phyloP scores from a whole-genome alignment of 2,797 vertebrate species.

The Epinephelus awoara region DNA sequence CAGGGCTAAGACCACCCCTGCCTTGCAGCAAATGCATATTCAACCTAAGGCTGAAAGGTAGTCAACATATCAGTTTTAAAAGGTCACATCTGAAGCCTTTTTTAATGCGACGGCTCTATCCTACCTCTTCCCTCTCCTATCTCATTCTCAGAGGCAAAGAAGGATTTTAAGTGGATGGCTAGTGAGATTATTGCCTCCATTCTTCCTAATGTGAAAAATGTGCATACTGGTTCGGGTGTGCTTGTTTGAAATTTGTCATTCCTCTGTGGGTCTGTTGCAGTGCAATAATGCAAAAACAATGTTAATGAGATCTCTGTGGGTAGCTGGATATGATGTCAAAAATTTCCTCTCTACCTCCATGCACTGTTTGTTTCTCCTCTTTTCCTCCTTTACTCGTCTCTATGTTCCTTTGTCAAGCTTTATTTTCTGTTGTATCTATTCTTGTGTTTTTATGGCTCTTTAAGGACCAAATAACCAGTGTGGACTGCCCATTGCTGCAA shows the following conservation, averaged over 20 bases:
- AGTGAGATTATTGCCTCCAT: conserved; percentile 6
- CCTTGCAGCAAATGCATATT: conserved; percentile 24
- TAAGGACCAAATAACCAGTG: conserved; percentile 72
- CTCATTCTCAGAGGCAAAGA: conserved; percentile 26
- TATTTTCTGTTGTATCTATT: neutral
- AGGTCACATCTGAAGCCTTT: neutral
- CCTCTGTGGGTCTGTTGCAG: conserved; percentile 44
- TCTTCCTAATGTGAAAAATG: conserved; percentile 71
- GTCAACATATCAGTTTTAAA: neutral
- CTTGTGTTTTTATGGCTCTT: conserved; percentile 31
- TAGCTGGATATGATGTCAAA: conserved; percentile 67
- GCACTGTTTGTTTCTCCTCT: neutral
- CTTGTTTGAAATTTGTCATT: conserved; percentile 47
- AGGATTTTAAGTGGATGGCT: conserved; percentile 7
- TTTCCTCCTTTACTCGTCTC: neutral
- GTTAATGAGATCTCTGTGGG: conserved; percentile 49
- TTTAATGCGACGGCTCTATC: neutral
- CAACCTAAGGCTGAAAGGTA: neutral
- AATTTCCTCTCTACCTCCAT: conserved; percentile 60
- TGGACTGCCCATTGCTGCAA: conserved; percentile 14
- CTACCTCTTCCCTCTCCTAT: conserved; percentile 32
- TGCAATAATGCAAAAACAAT: conserved; percentile 64
- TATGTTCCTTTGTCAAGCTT: neutral
- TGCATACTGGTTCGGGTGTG: conserved; percentile 44
- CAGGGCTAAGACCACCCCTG: conserved; percentile 24